These are phyloP conservation scores for Campylomormyrus tamandua DNA, from an alignment of 2,113 vertebrate species.

Conservation along the genomic window DNA sequence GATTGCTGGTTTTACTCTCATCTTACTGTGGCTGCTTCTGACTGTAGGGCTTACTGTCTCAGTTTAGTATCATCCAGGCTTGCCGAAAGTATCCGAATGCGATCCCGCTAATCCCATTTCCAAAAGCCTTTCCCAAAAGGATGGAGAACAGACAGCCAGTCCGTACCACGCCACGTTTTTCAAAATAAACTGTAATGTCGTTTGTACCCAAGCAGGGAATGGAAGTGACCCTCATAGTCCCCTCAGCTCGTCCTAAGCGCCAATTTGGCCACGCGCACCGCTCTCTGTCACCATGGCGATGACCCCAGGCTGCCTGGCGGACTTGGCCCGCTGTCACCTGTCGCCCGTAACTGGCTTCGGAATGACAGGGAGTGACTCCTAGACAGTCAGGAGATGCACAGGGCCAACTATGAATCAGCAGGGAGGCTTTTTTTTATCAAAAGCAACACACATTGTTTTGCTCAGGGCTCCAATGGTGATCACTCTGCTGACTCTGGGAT, in stretches of 20 bases:
- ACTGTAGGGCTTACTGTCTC: not conserved
- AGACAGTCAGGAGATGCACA: not conserved
- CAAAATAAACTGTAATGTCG: not conserved
- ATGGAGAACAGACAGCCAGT: not conserved
- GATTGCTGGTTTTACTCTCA: not conserved
- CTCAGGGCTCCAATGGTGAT: not conserved
- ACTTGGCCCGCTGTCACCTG: not conserved
- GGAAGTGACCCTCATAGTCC: not conserved
- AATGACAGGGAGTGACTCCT: not conserved
- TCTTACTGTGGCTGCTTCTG: not conserved
- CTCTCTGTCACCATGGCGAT: constrained; percentile 11
- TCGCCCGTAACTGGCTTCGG: not conserved
- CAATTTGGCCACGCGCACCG: not conserved
- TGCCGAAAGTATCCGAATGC: not conserved
- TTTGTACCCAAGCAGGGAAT: not conserved
- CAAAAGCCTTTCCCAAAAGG: not conserved
- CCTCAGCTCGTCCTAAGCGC: not conserved
- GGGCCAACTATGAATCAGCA: not conserved
- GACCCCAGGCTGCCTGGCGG: not conserved
- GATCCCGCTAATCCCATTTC: not conserved
- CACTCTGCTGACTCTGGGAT: not conserved
- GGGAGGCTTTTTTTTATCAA: not conserved
- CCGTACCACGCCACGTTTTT: not conserved
- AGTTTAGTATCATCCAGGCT: not conserved
- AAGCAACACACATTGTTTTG: not conserved